These are phyloP conservation scores for Nephrotoma guestfalica DNA, from an alignment of 2,888 invertebrate species.

Conservation along the genomic window DNA sequence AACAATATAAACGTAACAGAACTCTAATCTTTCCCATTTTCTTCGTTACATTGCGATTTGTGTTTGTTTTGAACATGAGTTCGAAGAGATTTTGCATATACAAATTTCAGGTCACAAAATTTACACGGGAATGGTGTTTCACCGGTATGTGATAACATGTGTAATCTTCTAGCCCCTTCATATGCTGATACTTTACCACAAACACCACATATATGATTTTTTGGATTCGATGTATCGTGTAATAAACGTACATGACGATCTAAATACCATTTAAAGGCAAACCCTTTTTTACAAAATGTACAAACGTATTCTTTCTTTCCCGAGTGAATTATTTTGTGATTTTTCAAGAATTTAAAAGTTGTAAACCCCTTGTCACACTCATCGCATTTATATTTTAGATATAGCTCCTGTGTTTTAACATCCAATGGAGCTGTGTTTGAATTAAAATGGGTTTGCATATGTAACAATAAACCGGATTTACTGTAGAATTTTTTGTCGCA, in stretches of 20 bases:
- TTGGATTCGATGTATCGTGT: neutral
- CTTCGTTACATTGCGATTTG: neutral
- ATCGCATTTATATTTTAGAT: neutral
- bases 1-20: too few species aligned
- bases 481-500: too few species aligned
- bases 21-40: too few species aligned
- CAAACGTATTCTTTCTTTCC: neutral
- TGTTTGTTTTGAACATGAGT: neutral
- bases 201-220: neutral
- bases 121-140: neutral
- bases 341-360: neutral
- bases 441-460: neutral
- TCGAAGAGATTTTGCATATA: neutral
- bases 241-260: neutral
- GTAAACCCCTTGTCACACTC: neutral
- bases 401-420: neutral
- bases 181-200: neutral
- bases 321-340: neutral
- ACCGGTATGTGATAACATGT: neutral
- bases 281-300: neutral
- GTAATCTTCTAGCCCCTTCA: neutral
- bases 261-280: neutral
- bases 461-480: neutral
- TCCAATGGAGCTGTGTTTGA: neutral
- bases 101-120: neutral